Conservation (phyloP, 1,140 invertebrate genomes). For the Drosophila azteca region DNA sequence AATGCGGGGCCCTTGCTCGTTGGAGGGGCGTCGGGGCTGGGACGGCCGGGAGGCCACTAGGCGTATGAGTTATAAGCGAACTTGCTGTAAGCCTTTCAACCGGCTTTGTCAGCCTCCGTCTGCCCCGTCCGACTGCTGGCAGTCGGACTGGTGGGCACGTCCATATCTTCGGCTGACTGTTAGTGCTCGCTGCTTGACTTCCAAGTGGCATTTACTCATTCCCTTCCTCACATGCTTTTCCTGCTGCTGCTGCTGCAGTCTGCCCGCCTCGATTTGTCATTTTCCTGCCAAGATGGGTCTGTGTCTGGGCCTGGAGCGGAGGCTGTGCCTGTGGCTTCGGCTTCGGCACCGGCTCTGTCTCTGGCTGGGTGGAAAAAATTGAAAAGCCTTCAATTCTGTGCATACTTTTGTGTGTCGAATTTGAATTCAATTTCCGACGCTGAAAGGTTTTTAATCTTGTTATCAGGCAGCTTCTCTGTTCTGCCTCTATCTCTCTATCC, state of each 20-base stretch:
- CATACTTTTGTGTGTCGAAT: conserved; percentile 81
- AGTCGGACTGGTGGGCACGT: conserved; percentile 49
- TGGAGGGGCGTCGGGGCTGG: background rate
- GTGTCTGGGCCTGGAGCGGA: background rate
- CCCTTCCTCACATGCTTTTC: conserved; percentile 43
- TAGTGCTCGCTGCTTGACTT: conserved; percentile 73
- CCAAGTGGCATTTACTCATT: conserved; percentile 81
- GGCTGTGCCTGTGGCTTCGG: too few species aligned
- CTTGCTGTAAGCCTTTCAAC: conserved; percentile 61
- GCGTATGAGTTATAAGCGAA: conserved; percentile 78
- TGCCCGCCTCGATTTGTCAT: conserved; percentile 77
- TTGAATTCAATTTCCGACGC: conserved; percentile 80
- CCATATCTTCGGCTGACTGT: conserved; percentile 66
- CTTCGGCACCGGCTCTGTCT: too few species aligned
- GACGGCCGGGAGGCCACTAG: conserved; percentile 40
- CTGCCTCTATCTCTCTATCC: conserved; percentile 10
- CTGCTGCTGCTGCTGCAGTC: conserved; percentile 55
- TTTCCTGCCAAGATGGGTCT: conserved; percentile 66
- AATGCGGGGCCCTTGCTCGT: background rate
- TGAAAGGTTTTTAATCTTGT: conserved; percentile 83
- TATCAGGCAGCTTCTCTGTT: conserved; percentile 55
- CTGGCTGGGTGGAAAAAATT: conserved; percentile 17
- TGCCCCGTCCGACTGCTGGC: background rate
- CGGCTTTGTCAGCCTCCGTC: conserved; percentile 40
- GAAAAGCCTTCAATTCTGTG: conserved; percentile 62